Evolutionary conservation across 2,888 invertebrate genomes (phyloP), one percentile per base, ranked within the genome.

Genomic region (Drosophila pseudotalamancana): DNA sequence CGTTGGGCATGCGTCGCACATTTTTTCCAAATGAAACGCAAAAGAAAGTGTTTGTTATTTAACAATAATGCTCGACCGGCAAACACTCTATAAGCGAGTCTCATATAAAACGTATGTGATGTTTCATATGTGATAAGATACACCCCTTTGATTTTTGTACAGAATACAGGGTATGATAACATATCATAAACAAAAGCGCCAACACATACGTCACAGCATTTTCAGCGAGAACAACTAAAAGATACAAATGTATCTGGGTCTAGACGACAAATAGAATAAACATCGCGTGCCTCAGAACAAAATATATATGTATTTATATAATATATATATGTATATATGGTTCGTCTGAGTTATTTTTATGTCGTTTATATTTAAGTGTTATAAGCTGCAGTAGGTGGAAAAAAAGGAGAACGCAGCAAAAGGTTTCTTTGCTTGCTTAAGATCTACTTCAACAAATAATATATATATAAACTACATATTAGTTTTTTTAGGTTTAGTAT

Each of bases 1-100:
- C 9, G 31, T n/a, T n/a, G 31, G 16, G n/a, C 5, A 16, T 39
- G 25, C 19, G 40, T 40, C 56, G 46, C 65, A 75, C 72, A 72
- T 78, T 85, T 66, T 79, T 68, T 60, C 60, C 72, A 78, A 66
- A 68, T 57, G 66, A 76, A 79, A 79, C 66, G 76, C 67, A 72
- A 76, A 46, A 61, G 49, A 64, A 60, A 53, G 56, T 66, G 54
- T 21, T 6, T 6, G 11, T 16, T 11, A 27, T 21, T 14, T 1
- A 34, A 8, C 23, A 2, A 5, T 0, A 2, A 1, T 8, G 29
- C n/a, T 5, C 11, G 32, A 66, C 49, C 25, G 4, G 1, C 4
- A 18, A 8, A 37, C 32, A 59, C 72, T 19, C 70, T 40, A 25
- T 12, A 11, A 49, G n/a, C n/a, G n/a, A n/a, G n/a, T n/a, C n/a